These are phyloP conservation scores for Mormyrus proboscirostris DNA, from an alignment of 2,797 vertebrate genomes.

Conservation along the genomic window DNA sequence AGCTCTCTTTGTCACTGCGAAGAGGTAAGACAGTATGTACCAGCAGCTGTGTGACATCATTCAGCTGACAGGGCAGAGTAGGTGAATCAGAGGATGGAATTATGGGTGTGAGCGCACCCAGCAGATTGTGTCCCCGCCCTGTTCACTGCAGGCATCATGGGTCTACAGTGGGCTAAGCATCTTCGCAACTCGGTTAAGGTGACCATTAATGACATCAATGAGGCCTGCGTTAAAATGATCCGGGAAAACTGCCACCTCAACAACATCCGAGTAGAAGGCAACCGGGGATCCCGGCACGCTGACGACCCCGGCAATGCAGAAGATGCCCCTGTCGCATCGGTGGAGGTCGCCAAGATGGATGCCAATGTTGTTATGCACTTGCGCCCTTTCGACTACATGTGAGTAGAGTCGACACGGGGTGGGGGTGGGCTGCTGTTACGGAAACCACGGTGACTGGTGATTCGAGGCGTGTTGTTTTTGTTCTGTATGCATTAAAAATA, in stretches of 20 bases:
- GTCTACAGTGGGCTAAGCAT: conserved; percentile 94
- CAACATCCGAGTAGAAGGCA: conserved; percentile 72
- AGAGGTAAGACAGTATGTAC: neutral
- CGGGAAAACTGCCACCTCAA: conserved; percentile 89
- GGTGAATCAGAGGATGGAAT: neutral
- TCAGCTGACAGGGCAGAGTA: neutral
- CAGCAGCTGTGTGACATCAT: neutral
- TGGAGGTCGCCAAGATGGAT: conserved; percentile 90
- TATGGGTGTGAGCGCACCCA: neutral
- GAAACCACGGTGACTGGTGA: neutral
- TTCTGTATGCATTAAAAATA: neutral
- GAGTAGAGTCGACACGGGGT: conserved; percentile 41
- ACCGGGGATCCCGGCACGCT: conserved; percentile 47
- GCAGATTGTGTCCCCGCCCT: neutral
- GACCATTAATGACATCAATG: conserved; percentile 88
- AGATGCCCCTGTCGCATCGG: conserved; percentile 52
- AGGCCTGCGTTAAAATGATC: conserved; percentile 83
- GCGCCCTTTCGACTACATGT: conserved; percentile 93
- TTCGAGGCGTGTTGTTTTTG: neutral
- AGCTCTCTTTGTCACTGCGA: neutral
- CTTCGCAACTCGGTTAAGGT: conserved; percentile 78
- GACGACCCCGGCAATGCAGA: conserved; percentile 46
- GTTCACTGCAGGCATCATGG: conserved; percentile 82
- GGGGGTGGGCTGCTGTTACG: neutral
- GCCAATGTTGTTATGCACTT: conserved; percentile 97